phyloP scores from a whole-genome alignment of 2,888 invertebrate genomes.

The Drosophila nr. fundita region DNA sequence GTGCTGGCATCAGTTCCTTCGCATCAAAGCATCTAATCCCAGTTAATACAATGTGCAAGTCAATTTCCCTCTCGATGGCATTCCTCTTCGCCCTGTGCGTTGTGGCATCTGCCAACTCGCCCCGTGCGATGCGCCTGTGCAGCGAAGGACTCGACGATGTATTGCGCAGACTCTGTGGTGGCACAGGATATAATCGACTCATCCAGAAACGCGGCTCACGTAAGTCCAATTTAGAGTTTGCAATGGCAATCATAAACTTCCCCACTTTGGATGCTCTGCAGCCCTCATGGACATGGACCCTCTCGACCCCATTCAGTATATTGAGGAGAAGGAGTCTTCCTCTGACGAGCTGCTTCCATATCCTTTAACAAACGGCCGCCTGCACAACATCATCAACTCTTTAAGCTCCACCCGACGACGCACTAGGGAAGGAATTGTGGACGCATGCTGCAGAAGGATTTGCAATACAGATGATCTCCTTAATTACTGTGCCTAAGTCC shows the following conservation, averaged over 20 bases:
- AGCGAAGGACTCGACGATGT: slow-evolving; percentile 49
- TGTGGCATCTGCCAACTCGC: slow-evolving; percentile 8
- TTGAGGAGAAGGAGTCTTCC: slow-evolving; percentile 52
- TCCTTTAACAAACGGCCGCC: slow-evolving; percentile 33
- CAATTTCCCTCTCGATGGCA: slow-evolving; percentile 42
- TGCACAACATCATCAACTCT: slow-evolving; percentile 49
- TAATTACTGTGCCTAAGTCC: slow-evolving; percentile 50
- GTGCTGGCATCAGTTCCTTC: slow-evolving; percentile 49
- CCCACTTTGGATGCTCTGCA: slow-evolving; percentile 1
- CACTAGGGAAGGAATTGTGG: slow-evolving; percentile 59
- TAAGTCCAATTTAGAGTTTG: slow-evolving; percentile 44
- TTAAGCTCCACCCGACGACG: slow-evolving; percentile 53
- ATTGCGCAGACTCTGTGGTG: slow-evolving; percentile 40
- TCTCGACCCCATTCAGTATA: slow-evolving; percentile 65
- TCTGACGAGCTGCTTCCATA: slow-evolving; percentile 36
- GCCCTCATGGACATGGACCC: slow-evolving; percentile 43
- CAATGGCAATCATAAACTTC: background rate
- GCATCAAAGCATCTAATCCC: slow-evolving; percentile 32
- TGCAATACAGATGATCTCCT: slow-evolving; percentile 10
- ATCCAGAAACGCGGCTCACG: slow-evolving; percentile 51
- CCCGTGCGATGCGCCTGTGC: slow-evolving; percentile 37
- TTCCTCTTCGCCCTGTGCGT: slow-evolving; percentile 28
- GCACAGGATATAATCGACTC: slow-evolving; percentile 50
- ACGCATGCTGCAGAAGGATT: slow-evolving; percentile 51
- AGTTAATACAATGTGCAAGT: slow-evolving; percentile 54